Evolutionary conservation across 1,140 invertebrate genomes (phyloP).

Genomic region (Cherax quadricarinatus): DNA sequence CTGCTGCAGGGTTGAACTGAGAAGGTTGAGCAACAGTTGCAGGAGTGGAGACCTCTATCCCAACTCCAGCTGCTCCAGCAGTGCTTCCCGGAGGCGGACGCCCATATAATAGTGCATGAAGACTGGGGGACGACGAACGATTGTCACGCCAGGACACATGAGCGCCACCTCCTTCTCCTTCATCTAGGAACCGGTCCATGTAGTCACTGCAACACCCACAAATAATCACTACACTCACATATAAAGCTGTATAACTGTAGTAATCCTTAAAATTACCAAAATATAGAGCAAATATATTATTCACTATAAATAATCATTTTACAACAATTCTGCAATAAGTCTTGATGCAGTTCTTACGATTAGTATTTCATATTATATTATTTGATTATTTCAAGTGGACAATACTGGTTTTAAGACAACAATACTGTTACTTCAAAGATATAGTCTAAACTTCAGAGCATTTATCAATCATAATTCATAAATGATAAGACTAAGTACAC

Average conservation of each 20-base stretch:
- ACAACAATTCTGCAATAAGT: too few relatives aligned
- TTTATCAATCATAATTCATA: too few relatives aligned
- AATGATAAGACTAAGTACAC: too few relatives aligned
- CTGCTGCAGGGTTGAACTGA: conserved; percentile 78
- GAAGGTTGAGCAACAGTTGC: conserved; percentile 77
- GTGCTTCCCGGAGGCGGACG: conserved; percentile 75
- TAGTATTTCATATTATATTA: too few relatives aligned
- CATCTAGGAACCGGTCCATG: conserved; percentile 91
- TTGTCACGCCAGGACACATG: conserved; percentile 74
- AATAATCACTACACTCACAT: conserved; percentile 74
- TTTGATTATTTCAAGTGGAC: too few relatives aligned
- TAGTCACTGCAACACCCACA: conserved; percentile 83
- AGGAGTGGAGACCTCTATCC: conserved; percentile 76
- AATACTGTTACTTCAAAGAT: too few relatives aligned
- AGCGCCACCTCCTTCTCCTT: conserved; percentile 86
- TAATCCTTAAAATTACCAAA: conserved; percentile 64
- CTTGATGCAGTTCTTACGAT: too few relatives aligned
- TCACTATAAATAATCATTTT: not conserved
- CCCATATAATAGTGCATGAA: conserved; percentile 72
- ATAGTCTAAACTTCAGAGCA: too few relatives aligned
- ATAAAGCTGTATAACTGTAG: conserved; percentile 68
- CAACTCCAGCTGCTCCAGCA: conserved; percentile 76
- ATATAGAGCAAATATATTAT: not conserved
- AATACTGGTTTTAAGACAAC: too few relatives aligned
- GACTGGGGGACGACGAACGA: conserved; percentile 74